Conservation (phyloP, 1,140 invertebrate genomes). For the Ylistrum balloti region DNA sequence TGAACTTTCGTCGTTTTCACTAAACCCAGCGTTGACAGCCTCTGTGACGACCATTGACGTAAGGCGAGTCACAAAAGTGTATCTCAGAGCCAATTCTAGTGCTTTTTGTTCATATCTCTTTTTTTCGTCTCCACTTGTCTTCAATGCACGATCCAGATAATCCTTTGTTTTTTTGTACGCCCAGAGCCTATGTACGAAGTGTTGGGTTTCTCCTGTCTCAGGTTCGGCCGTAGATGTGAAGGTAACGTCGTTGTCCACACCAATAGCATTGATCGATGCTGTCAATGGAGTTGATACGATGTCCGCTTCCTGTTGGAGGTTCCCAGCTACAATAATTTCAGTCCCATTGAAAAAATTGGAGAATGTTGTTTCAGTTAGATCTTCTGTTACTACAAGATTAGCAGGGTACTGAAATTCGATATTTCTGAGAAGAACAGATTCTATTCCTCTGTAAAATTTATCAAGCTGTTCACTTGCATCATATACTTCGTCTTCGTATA, state of each 20-base stretch:
- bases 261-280: neutral
- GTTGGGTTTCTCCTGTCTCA: neutral
- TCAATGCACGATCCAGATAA: constrained; percentile 42
- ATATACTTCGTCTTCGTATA: constrained; percentile 88
- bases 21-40: neutral
- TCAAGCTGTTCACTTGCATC: constrained; percentile 87
- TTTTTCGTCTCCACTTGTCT: constrained; percentile 10
- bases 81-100: constrained; percentile 61
- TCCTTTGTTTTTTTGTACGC: constrained; percentile 62
- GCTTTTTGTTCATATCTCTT: constrained; percentile 44
- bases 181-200: constrained; percentile 52
- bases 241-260: neutral
- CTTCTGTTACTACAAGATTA: constrained; percentile 72
- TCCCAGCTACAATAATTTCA: constrained; percentile 65
- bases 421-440: constrained; percentile 87
- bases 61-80: constrained; percentile 69
- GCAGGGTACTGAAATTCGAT: constrained; percentile 86
- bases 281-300: neutral
- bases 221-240: neutral
- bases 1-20: neutral
- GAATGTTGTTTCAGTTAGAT: constrained; percentile 60
- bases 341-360: constrained; percentile 65
- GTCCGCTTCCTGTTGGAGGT: constrained; percentile 14
- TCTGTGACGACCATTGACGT: constrained; percentile 67
- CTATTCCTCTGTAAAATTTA: constrained; percentile 88